Conservation (phyloP, 2,888 invertebrate species). For the Drosophila prostipennis region DNA sequence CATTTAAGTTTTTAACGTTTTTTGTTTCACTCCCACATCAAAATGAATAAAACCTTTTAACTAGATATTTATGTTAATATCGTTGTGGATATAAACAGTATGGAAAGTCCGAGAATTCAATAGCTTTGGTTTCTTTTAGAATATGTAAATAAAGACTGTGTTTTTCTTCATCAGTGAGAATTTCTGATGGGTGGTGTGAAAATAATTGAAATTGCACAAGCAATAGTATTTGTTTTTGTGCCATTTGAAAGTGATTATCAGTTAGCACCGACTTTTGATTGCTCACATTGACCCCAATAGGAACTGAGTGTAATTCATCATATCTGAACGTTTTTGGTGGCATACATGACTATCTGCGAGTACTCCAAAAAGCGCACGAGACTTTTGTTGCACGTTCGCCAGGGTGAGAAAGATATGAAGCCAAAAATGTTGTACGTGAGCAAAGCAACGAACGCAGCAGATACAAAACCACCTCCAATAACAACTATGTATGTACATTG, state of each 20-base stretch:
- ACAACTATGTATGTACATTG: conserved; percentile 30
- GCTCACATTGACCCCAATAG: conserved; percentile 58
- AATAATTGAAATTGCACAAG: conserved; percentile 11
- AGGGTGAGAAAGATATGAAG: conserved; percentile 28
- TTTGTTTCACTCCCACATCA: no score
- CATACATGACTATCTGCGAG: conserved; percentile 69
- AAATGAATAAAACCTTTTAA: neutral
- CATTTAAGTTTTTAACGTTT: no score
- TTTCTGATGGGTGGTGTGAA: conserved; percentile 3
- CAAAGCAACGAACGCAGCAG: conserved; percentile 59
- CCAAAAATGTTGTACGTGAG: conserved; percentile 63
- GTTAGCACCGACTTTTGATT: conserved; percentile 20
- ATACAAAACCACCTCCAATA: conserved; percentile 49
- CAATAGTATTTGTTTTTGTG: conserved; percentile 11
- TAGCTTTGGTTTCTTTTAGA: no score
- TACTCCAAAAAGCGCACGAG: conserved; percentile 67
- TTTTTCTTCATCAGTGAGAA: neutral
- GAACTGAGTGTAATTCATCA: conserved; percentile 34
- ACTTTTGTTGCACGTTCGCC: conserved; percentile 61
- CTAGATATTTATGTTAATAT: neutral
- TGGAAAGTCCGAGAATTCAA: no score
- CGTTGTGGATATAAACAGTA: no score
- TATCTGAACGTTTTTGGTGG: conserved; percentile 45
- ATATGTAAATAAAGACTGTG: neutral
- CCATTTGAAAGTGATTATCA: conserved; percentile 21